phyloP scores from a whole-genome alignment of 2,888 invertebrate genomes.

The Drosophila eohydei region DNA sequence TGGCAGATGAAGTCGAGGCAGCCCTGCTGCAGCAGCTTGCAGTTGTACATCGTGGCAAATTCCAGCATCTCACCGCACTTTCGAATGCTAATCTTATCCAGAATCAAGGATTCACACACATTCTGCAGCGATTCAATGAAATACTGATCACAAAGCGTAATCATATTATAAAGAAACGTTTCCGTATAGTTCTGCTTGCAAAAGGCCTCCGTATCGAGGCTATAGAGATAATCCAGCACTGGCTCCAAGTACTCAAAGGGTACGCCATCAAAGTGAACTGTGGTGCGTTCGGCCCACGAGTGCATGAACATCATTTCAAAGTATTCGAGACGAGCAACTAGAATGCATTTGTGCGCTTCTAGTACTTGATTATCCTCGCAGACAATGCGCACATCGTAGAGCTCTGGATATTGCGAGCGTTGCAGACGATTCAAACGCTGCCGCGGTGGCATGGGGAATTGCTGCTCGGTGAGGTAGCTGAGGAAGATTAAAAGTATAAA shows the following conservation, averaged over 20 bases:
- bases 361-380: conserved; percentile 86
- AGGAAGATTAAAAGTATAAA: background rate
- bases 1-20: conserved; percentile 92
- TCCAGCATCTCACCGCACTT: conserved; percentile 92
- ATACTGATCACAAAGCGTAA: conserved; percentile 92
- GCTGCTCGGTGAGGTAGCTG: conserved; percentile 56
- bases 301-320: conserved; percentile 93
- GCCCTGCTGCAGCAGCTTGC: conserved; percentile 88
- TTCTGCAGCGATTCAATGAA: conserved; percentile 90
- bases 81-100: conserved; percentile 89
- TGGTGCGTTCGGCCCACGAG: conserved; percentile 87
- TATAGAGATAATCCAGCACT: conserved; percentile 91
- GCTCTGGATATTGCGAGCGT: conserved; percentile 85
- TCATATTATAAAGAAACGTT: conserved; percentile 89
- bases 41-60: conserved; percentile 91
- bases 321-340: conserved; percentile 93
- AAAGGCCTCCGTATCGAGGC: conserved; percentile 88
- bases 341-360: conserved; percentile 92
- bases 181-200: conserved; percentile 89
- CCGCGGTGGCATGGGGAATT: conserved; percentile 60
- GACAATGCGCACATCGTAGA: conserved; percentile 88
- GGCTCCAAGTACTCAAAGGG: conserved; percentile 86
- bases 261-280: conserved; percentile 80
- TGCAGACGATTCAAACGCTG: conserved; percentile 84
- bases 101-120: conserved; percentile 89